phyloP scores from a whole-genome alignment of 2,888 invertebrate species.

The Synergus itoensis region DNA sequence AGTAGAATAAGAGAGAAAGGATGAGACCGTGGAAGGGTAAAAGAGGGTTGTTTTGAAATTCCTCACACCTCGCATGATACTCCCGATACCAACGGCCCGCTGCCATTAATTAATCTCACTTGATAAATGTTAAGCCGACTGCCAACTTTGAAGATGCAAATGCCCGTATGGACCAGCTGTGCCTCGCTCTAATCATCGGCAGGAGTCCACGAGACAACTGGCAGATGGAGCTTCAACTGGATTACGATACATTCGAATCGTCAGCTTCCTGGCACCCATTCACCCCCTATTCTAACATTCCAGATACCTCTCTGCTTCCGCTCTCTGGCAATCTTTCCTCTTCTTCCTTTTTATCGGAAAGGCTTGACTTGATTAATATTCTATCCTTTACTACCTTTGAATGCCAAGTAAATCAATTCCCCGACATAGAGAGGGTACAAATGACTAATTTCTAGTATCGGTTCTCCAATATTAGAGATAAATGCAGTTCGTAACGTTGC shows the following conservation, averaged over 20 bases:
- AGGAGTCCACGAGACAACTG: constrained; percentile 50
- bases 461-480: constrained; percentile 16
- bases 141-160: constrained; percentile 70
- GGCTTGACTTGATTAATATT: constrained; percentile 56
- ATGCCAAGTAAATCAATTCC: constrained; percentile 35
- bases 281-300: constrained; percentile 43
- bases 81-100: constrained; percentile 56
- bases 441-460: constrained; percentile 18
- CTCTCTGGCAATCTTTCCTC: constrained; percentile 46
- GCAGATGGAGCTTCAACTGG: constrained; percentile 56
- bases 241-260: constrained; percentile 57
- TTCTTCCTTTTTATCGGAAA: constrained; percentile 34
- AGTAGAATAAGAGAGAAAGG: constrained; percentile 32
- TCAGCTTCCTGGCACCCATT: constrained; percentile 52
- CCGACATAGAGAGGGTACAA: neutral
- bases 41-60: constrained; percentile 29
- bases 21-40: constrained; percentile 21
- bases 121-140: constrained; percentile 73
- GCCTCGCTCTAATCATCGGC: constrained; percentile 57
- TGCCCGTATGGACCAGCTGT: constrained; percentile 61
- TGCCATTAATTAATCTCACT: constrained; percentile 72
- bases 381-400: constrained; percentile 36
- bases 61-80: constrained; percentile 30
- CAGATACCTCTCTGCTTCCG: constrained; percentile 38
- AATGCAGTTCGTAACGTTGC: no score